Evolutionary conservation across 2,113 vertebrate genomes (phyloP).

Genomic region (Callithrix jacchus): DNA sequence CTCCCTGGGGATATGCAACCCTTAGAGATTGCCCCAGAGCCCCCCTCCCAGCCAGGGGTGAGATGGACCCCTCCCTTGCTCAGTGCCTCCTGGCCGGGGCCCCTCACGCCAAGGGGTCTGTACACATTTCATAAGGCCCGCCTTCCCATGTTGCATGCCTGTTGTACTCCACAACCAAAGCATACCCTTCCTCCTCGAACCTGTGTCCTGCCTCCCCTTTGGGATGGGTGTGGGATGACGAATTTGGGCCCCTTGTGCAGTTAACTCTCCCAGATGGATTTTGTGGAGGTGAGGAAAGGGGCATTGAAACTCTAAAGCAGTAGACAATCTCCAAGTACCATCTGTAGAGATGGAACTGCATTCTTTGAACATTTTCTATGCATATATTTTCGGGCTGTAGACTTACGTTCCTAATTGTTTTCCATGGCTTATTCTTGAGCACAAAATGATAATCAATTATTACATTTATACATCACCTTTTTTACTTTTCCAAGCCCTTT

Average conservation of each 20-base stretch:
- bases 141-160: conserved; percentile 72
- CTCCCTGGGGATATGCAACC: not conserved
- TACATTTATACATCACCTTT: conserved; percentile 55
- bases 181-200: conserved; percentile 10
- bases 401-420: conserved; percentile 64
- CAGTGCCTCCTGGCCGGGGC: conserved; percentile 63
- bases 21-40: conserved; percentile 27
- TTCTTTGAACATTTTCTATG: conserved; percentile 50
- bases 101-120: conserved; percentile 47
- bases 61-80: conserved; percentile 14
- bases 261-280: not conserved
- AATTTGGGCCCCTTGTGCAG: not conserved
- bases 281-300: not conserved
- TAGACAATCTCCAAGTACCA: conserved; percentile 66
- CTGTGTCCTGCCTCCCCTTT: not conserved
- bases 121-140: conserved; percentile 38
- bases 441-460: conserved; percentile 56
- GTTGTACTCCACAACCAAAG: conserved; percentile 79
- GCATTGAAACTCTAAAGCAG: conserved; percentile 42
- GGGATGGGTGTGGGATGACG: not conserved
- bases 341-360: conserved; percentile 38
- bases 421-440: conserved; percentile 59
- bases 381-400: conserved; percentile 61
- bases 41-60: not conserved
- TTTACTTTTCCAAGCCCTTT: conserved; percentile 56